phyloP scores from a whole-genome alignment of 2,113 vertebrate genomes.

The Lycaon pictus region DNA sequence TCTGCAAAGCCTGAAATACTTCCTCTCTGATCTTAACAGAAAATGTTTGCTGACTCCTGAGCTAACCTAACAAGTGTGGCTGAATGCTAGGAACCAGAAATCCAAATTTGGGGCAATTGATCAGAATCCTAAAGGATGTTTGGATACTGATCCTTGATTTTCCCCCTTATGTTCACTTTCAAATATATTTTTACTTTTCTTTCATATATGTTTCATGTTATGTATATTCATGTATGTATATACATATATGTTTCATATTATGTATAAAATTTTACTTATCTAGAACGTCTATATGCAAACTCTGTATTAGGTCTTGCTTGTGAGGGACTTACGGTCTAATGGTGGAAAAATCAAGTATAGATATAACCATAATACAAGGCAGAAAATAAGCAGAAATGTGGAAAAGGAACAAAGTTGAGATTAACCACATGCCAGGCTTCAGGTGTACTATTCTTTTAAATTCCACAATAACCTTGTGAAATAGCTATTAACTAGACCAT shows the following conservation, averaged over 20 bases:
- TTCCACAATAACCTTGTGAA: background rate
- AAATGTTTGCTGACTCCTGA: background rate
- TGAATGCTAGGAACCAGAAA: background rate
- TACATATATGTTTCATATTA: background rate
- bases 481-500: background rate
- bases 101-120: background rate
- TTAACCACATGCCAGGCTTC: background rate
- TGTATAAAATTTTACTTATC: background rate
- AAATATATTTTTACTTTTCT: background rate
- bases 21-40: background rate
- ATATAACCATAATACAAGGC: background rate
- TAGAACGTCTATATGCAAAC: background rate
- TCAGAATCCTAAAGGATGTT: background rate
- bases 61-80: background rate
- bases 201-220: background rate
- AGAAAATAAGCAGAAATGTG: background rate
- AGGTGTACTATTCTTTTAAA: conserved; percentile 28
- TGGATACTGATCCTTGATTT: background rate
- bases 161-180: background rate
- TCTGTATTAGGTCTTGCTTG: background rate
- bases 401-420: background rate
- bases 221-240: background rate
- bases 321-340: background rate
- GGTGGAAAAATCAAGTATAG: background rate
- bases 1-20: background rate